These are phyloP conservation scores for Centruroides vittatus DNA, from an alignment of 1,140 invertebrate genomes.

Conservation along the genomic window DNA sequence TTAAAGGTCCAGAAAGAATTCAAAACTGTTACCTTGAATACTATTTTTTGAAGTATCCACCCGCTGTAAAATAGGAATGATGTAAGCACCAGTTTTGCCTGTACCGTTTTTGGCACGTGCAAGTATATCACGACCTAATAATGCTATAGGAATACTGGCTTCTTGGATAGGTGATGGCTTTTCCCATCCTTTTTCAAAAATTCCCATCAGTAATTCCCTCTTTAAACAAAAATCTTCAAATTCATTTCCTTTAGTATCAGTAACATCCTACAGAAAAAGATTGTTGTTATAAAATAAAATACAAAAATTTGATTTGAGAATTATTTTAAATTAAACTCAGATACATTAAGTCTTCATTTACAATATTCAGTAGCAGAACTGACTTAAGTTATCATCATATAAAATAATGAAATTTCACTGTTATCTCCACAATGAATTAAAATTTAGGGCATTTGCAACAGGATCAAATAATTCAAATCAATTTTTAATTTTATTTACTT, in stretches of 20 bases:
- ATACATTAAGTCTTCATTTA: too few species aligned
- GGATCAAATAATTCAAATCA: too few species aligned
- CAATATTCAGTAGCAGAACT: too few species aligned
- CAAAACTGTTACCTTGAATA: conserved; percentile 54
- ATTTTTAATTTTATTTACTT: too few species aligned
- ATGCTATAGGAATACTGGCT: conserved; percentile 93
- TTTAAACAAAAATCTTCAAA: conserved; percentile 99
- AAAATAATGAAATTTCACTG: too few species aligned
- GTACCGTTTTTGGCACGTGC: conserved; percentile 99
- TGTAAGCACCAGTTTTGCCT: conserved; percentile 99
- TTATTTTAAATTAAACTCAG: too few species aligned
- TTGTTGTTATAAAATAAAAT: not conserved
- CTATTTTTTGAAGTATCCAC: conserved; percentile 76
- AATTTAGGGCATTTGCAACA: too few species aligned
- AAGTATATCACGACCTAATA: conserved; percentile 93
- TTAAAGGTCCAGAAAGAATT: too few species aligned
- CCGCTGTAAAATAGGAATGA: conserved; percentile 92
- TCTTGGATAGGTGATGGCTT: conserved; percentile 99
- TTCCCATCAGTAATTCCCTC: conserved; percentile 95
- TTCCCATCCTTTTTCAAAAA: conserved; percentile 99
- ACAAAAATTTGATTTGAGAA: too few species aligned
- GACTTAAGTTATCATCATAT: too few species aligned
- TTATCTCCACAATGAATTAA: too few species aligned
- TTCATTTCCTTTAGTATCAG: conserved; percentile 96
- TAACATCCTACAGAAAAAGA: conserved; percentile 69